Percentiles rank a stretch among this genome's conserved stretches.
These are phyloP conservation scores for Netelia melanura DNA, from an alignment of 2,888 invertebrate genomes.

Conservation along the genomic window DNA sequence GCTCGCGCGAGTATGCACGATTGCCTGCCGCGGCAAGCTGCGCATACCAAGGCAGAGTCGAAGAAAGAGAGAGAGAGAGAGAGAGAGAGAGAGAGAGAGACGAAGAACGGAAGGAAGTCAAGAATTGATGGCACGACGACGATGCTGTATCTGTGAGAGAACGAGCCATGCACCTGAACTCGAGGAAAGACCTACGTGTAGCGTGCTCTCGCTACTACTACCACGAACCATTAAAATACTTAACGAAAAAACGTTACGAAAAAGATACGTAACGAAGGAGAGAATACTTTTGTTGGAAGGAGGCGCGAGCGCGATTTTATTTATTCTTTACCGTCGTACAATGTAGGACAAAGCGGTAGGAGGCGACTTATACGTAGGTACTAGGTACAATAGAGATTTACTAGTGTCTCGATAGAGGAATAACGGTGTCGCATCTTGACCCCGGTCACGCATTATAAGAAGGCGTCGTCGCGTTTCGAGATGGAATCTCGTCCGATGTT, in stretches of 20 bases:
- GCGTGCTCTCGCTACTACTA: no score
- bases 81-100: constrained; percentile 34
- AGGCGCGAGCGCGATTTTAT: no score
- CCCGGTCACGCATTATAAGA: constrained; percentile 80
- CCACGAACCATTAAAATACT: no score
- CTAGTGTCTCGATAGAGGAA: constrained; percentile 68
- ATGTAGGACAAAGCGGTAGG: no score
- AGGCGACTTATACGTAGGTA: no score
- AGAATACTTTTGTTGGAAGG: no score
- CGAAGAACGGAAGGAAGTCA: constrained; percentile 30
- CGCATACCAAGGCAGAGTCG: not conserved
- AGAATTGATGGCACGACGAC: not conserved
- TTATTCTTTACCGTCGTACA: no score
- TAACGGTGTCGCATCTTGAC: constrained; percentile 78
- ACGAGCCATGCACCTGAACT: no score
- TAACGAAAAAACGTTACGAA: no score
- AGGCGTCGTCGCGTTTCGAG: constrained; percentile 68
- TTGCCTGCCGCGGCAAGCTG: constrained; percentile 24
- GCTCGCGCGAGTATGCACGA: not conserved
- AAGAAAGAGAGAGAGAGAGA: constrained; percentile 35
- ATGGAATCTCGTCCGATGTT: constrained; percentile 72
- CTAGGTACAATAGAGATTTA: no score
- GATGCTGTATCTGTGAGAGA: constrained; percentile 8
- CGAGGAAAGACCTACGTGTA: no score
- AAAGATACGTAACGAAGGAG: no score